Base-by-base conservation (phyloP, 64 coral and sea anemone genomes). In the Montipora capricornis region DNA sequence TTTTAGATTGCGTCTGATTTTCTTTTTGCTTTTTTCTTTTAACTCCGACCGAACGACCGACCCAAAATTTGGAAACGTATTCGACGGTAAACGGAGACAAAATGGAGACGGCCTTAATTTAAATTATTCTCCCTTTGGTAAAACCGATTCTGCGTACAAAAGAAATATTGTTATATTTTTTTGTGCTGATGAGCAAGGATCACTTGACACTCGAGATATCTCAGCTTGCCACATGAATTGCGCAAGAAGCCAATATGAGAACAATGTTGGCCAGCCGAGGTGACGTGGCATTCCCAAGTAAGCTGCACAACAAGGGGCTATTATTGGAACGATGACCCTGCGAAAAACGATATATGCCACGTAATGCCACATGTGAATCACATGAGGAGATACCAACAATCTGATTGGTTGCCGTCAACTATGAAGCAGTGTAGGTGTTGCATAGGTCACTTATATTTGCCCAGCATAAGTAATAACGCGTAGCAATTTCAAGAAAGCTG, bases 251-350 rank as follows among this genome's bases (percentile, higher is more conserved):
- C 5, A 79, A 82, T 2, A 64, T 17, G 2, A 15, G 24, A 2
- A 45, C 80, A 29, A 61, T 15, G 55, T 19, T 12, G 22, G 80
- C 1, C 17, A 20, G 44, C 74, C 29, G 13, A 47, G 74, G 8
- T 47, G 44, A 76, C 45, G 74, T 76, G 74, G 44, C 81, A 68
- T 17, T 8, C 2, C 1, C 0, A 10, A 8, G 11, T 20, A 29
- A 3, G 15, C 68, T 84, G 29, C 29, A 8, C 59, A 84, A 57
- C 11, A 57, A 57, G 6, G 15, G 7, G 44, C 81, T 84, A 84
- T 84, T 84, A 84, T 84, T 84, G 62, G 81, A 24, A 1, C 26
- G 1, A 84, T 84, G 81, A 84, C 44, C 5, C 44, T 68, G 62
- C 81, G 68, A 37, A 37, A 37, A 37, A 37, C 37, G 37, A 37